Base-by-base conservation (phyloP, 2,797 vertebrate species). In the Euphonia xanthogaster region DNA sequence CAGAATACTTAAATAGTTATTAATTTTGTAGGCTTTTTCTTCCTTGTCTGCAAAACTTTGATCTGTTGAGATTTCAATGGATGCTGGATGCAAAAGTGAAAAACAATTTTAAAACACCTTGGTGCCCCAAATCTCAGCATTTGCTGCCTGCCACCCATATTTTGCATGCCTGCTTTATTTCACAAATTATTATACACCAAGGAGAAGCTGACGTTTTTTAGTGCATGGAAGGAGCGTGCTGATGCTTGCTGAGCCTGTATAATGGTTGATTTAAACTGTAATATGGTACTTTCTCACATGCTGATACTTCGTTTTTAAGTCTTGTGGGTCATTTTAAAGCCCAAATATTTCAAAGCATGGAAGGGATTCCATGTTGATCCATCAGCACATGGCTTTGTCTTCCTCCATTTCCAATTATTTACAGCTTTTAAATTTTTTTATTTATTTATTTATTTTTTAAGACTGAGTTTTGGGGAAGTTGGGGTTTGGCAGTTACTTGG, bases 1-100 rank as follows among this genome's bases (percentile, higher is more conserved):
- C 98, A 98, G 98, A 98, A 98, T 98, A 98, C 98, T 98, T 98
- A 98, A 98, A 97, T 98, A 98, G 98, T 97, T 98, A 98, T 98
- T 98, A 98, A 98, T 98, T 97, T 97, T 98, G 98, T 97, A 95
- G 94, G 95, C 90, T 96, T 97, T 97, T 93, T 95, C 91, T 92
- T 96, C 96, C 93, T 95, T 93, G 96, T 97, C 96, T 98, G 67
- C 97, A 94, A 97, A 98, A 98, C 97, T 98, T 98, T 97, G 97
- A 98, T 98, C 97, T 96, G 91, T 88, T 85, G 87, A 97, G 97
- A 97, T 97, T 97, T 96, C 93, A 72, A 90, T 89, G 92, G 90
- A 97, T 94, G 96, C 90, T 88, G 93, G 95, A 97, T 96, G 90
- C 93, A 50, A 33, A 96, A 95, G 63, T 83, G 85, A 95, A 96